Evolutionary conservation across 1,140 invertebrate species (phyloP).

Genomic region (Bilobella aurantiaca): DNA sequence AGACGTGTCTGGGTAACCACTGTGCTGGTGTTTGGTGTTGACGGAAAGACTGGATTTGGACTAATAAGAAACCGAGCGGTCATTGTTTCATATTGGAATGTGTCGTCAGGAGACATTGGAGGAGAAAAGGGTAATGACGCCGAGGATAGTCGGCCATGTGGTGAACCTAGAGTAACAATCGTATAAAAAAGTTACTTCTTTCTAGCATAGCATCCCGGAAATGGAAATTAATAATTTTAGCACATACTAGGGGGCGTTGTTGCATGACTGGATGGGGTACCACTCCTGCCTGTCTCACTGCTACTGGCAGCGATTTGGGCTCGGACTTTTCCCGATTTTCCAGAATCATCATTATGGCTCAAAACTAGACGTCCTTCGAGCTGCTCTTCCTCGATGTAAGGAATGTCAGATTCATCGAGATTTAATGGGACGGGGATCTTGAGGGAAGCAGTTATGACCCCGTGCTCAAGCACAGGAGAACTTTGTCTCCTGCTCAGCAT

Average conservation of each 20-base stretch:
- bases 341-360: neutral
- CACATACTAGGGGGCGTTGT: conserved; percentile 21
- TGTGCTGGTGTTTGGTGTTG: neutral
- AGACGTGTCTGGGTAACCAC: neutral
- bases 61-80: conserved; percentile 31
- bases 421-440: conserved; percentile 47
- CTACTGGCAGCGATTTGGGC: conserved; percentile 1
- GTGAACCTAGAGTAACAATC: too few species aligned
- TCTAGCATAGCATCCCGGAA: too few species aligned
- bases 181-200: too few species aligned
- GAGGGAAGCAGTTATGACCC: conserved; percentile 67
- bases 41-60: neutral
- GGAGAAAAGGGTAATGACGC: conserved; percentile 24
- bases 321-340: too few species aligned
- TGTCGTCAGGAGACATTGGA: conserved; percentile 22
- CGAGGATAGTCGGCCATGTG: conserved; percentile 12
- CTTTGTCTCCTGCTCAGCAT: conserved; percentile 20
- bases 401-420: conserved; percentile 57
- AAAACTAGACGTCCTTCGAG: neutral
- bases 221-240: neutral
- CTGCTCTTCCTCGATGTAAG: conserved; percentile 54
- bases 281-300: neutral
- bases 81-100: conserved; percentile 34
- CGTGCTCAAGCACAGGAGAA: conserved; percentile 29
- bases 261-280: conserved; percentile 15